Evolutionary conservation across 2,797 vertebrate genomes (phyloP), one percentile per base, ranked within the genome.

Genomic region (Falco rusticolus): DNA sequence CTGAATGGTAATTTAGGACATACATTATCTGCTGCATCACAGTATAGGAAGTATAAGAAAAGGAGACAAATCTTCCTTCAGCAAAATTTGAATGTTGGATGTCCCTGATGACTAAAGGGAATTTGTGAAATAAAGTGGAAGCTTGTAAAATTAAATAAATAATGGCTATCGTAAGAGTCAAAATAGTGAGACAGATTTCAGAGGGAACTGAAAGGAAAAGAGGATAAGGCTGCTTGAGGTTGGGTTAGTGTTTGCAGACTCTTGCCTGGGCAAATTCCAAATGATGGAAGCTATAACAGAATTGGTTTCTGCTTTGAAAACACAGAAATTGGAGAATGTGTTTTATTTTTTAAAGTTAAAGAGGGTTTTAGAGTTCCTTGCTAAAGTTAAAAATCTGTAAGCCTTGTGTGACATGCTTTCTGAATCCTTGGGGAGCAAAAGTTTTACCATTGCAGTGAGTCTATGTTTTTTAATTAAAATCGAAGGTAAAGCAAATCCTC

Each of bases 121-220:
- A 51, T 88, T 94, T 80, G 59, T 94, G 87, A 92, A 88, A 90
- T 85, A 51, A 71, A 79, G 43, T 82, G 61, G 81, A 89, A 79
- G 54, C 68, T 82, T 85, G 37, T 45, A 60, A 54, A 82, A 74
- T 78, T 54, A 80, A 95, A 56, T 90, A 59, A 91, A 75, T 48
- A 75, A 56, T 47, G 72, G 48, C 83, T 94, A 72, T 50, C 21
- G 12, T 84, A 56, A 68, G 59, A 92, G 69, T 72, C 37, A 88
- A 84, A 90, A 64, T 26, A 76, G 45, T 47, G 57, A 77, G 56
- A 74, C 51, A 81, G 21, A 69, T 88, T 92, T 85, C 75, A 48
- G 28, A 84, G 53, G 56, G 34, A 83, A 21, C 33, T 92, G 25
- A 90, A 89, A 76, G 47, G 75, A 79, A 75, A 91, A 31, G n/a